Conservation (phyloP, 1,140 invertebrate species). For the Pogonomyrmex barbatus region DNA sequence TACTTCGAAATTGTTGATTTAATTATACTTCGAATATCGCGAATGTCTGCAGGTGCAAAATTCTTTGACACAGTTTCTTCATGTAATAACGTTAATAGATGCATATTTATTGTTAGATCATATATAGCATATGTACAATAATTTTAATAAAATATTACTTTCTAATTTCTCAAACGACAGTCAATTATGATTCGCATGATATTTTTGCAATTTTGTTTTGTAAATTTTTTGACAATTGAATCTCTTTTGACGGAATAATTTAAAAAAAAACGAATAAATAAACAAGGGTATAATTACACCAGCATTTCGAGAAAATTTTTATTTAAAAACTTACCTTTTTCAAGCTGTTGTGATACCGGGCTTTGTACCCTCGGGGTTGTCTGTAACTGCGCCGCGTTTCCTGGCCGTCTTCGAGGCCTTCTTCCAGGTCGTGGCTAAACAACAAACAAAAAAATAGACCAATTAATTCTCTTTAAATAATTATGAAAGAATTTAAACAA, state of each 20-base stretch:
- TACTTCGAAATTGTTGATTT: neutral
- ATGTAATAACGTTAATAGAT: neutral
- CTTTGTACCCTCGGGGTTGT: slow-evolving; percentile 81
- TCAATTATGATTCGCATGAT: neutral
- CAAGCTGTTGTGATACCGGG: slow-evolving; percentile 82
- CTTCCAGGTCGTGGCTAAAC: slow-evolving; percentile 83
- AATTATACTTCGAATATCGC: neutral
- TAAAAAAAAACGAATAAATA: too few species aligned
- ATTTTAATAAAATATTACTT: neutral
- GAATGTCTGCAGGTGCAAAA: neutral
- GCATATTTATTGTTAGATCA: too few species aligned
- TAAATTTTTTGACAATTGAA: neutral
- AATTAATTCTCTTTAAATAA: neutral
- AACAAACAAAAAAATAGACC: slow-evolving; percentile 48
- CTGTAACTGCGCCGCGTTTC: slow-evolving; percentile 80
- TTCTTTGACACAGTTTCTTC: neutral
- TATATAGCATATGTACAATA: neutral
- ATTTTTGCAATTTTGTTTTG: slow-evolving; percentile 1
- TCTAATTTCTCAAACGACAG: neutral
- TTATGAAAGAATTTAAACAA: neutral
- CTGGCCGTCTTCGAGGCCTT: slow-evolving; percentile 83
- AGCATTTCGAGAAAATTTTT: neutral
- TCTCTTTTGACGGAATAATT: neutral
- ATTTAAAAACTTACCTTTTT: slow-evolving; percentile 80
- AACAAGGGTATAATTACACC: neutral